Evolutionary conservation across 2,797 vertebrate genomes (phyloP).

Genomic region (Helarctos malayanus): DNA sequence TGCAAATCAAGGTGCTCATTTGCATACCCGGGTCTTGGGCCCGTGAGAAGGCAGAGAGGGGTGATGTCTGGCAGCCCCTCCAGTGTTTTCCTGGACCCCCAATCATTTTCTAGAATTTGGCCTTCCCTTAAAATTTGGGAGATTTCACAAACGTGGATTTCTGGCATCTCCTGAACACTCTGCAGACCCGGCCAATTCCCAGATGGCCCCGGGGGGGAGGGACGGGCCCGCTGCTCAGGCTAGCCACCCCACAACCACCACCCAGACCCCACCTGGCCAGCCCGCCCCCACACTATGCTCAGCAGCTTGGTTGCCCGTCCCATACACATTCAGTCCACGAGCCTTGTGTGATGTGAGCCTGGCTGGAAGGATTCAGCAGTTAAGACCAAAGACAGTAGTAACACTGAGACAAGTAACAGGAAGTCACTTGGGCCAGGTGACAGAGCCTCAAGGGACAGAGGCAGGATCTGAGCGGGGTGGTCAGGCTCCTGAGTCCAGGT

Average conservation of each 20-base stretch:
- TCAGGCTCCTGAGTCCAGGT: background rate
- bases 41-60: background rate
- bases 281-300: background rate
- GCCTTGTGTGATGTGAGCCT: background rate
- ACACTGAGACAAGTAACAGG: background rate
- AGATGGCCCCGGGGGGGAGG: background rate
- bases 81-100: background rate
- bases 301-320: background rate
- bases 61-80: background rate
- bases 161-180: background rate
- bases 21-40: background rate
- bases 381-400: rapidly evolving
- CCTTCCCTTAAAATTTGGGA: background rate
- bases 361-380: background rate
- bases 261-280: background rate
- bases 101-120: background rate
- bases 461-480: background rate
- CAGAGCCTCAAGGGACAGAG: rapidly evolving
- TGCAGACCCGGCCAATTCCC: background rate
- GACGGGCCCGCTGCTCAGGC: background rate
- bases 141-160: background rate
- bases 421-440: background rate
- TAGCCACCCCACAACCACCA: background rate
- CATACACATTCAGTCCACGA: rapidly evolving
- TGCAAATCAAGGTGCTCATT: background rate